Evolutionary conservation across 1,140 invertebrate species (phyloP), one percentile per base, ranked within the genome.

Genomic region (Sesamia nonagrioides): DNA sequence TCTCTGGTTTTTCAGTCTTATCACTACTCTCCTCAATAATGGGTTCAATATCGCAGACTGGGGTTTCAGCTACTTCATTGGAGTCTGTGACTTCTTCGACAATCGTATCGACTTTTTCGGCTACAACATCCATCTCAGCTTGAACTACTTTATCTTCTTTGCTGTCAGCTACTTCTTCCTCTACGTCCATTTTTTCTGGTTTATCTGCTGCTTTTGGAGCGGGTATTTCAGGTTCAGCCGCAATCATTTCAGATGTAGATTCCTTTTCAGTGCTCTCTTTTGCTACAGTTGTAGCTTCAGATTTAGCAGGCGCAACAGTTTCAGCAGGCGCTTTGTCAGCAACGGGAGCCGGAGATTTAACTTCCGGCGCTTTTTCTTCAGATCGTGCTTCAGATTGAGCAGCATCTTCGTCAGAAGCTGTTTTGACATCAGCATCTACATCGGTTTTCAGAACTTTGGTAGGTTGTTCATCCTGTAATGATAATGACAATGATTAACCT

Each of bases 371-470:
- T 11, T 27, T 37, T 0, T 42, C 66, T 33, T 45, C 66, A 48
- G 66, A 21, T 50, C 18, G 37, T 6, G 18, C 66, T 48, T 69
- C 15, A 54, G 17, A 15, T 75, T 75, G 75, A 8, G 69, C n/a
- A 69, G 33, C 27, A n/a, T 42, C 56, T 48, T 77, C 76, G 50
- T 87, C 86, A 27, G 78, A 15, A 37, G 73, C 60, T 15, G 82
- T 75, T 71, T 92, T 92, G 21, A 91, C 85, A 69, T 90, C 88
- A 54, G 81, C 81, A 72, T 87, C 86, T 15, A 80, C 66, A 79
- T 92, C 90, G 76, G 93, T 94, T 61, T 94, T 94, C 21, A 86
- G 83, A 54, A 94, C 80, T 86, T 94, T 94, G 56, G 92, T 89
- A 9, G 93, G 92, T 82, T 85, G 84, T 61, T 92, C 91, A 75